Evolutionary conservation across 2,888 invertebrate genomes (phyloP).

Genomic region (Patella ulyssiponensis): DNA sequence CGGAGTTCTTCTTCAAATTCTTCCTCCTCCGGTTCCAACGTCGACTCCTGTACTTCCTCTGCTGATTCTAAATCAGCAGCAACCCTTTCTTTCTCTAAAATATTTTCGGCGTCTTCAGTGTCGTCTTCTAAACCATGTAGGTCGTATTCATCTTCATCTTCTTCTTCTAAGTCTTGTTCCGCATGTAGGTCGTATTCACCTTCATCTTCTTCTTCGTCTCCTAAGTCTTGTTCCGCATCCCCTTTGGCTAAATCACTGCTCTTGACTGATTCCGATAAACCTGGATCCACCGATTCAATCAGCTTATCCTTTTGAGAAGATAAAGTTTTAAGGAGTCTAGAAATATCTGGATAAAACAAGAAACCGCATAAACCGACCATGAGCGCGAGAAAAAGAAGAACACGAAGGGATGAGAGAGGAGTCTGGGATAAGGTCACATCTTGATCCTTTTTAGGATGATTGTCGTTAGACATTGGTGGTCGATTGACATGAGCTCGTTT

Average conservation of each 20-base stretch:
- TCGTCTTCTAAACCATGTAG: background rate
- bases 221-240: background rate
- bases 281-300: background rate
- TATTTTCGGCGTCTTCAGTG: background rate
- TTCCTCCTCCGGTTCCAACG: background rate
- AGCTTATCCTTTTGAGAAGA: background rate
- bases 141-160: background rate
- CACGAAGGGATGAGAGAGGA: conserved; percentile 1
- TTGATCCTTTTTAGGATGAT: no score
- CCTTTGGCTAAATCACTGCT: conserved; percentile 1
- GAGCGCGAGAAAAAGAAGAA: conserved; percentile 24
- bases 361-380: conserved; percentile 27
- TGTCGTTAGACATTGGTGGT: no score
- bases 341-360: conserved; percentile 36
- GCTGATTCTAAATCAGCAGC: background rate
- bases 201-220: background rate
- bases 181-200: background rate
- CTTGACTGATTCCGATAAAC: background rate
- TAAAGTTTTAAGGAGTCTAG: conserved; percentile 19
- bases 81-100: background rate
- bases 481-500: no score
- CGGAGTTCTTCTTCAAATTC: background rate
- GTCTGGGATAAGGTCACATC: no score
- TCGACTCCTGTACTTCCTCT: background rate
- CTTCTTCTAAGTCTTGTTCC: no score